These are phyloP conservation scores for Macquaria ambigua DNA, from an alignment of 2,113 vertebrate species.

Conservation along the genomic window DNA sequence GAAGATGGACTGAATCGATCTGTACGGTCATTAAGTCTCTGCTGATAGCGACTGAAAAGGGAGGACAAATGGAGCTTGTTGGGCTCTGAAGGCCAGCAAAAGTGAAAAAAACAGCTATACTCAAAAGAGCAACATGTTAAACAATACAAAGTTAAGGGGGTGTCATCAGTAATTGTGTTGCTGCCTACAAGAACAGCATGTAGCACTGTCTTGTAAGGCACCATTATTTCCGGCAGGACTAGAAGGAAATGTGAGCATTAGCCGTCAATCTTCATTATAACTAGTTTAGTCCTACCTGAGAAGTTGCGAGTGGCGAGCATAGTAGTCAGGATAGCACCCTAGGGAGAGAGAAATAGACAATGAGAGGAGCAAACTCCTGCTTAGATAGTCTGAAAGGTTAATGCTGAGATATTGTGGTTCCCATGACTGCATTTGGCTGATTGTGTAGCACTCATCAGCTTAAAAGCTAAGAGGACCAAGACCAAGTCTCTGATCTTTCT, in stretches of 20 bases:
- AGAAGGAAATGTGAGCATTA: not conserved
- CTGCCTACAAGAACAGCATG: not conserved
- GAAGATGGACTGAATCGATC: slow-evolving; percentile 28
- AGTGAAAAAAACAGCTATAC: not conserved
- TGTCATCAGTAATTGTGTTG: not conserved
- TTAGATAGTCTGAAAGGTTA: not conserved
- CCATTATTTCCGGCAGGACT: not conserved
- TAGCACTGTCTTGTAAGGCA: not conserved
- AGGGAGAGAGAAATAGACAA: slow-evolving; percentile 48
- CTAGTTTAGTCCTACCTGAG: slow-evolving; percentile 89
- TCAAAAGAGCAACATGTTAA: not conserved
- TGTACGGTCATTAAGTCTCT: not conserved
- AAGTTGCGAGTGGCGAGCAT: slow-evolving; percentile 99
- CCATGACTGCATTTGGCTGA: not conserved
- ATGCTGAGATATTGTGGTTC: not conserved
- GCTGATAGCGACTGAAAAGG: not conserved
- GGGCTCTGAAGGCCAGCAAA: slow-evolving; percentile 37
- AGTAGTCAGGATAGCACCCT: slow-evolving; percentile 96
- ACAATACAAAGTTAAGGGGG: slow-evolving; percentile 5
- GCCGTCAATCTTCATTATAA: not conserved
- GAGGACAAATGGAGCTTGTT: not conserved
- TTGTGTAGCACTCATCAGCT: not conserved
- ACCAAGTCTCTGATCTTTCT: not conserved
- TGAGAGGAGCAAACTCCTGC: not conserved
- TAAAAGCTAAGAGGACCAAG: not conserved